A percentile compares a stretch with the other conserved stretches of the same genome.
phyloP scores from a whole-genome alignment of 2,888 invertebrate genomes.

The Drosophila diplacantha region DNA sequence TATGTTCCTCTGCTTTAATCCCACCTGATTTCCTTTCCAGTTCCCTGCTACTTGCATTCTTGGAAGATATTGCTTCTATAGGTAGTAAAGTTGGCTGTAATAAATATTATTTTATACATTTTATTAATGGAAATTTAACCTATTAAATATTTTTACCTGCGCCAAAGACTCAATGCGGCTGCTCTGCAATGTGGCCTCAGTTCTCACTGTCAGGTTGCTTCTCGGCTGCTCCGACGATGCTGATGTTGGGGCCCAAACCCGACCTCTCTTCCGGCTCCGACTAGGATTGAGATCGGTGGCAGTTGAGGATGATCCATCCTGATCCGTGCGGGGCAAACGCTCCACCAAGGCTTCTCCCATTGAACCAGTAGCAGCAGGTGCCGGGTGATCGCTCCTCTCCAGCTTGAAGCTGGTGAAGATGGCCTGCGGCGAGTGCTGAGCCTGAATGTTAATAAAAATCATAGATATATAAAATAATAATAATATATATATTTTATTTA shows the following conservation, averaged over 20 bases:
- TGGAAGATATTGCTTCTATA: not conserved
- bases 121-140: too few species aligned
- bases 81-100: constrained; percentile 17
- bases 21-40: constrained; percentile 54
- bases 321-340: constrained; percentile 7
- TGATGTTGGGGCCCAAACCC: constrained; percentile 43
- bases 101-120: not conserved
- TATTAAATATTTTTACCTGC: constrained; percentile 10
- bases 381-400: constrained; percentile 80
- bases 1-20: not conserved
- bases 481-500: too few species aligned
- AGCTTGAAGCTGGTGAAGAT: constrained; percentile 96
- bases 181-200: constrained; percentile 11
- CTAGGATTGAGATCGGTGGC: constrained; percentile 60
- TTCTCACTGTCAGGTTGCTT: constrained; percentile 1
- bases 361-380: not conserved
- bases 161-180: constrained; percentile 13
- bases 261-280: constrained; percentile 49
- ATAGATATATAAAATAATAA: too few species aligned
- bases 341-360: constrained; percentile 5
- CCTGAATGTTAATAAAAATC: constrained; percentile 71
- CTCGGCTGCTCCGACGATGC: not conserved
- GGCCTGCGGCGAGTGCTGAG: constrained; percentile 88
- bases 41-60: not conserved
- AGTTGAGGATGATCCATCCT: not conserved